Base-by-base conservation (phyloP, 2,888 invertebrate genomes). In the Plebejus argus region DNA sequence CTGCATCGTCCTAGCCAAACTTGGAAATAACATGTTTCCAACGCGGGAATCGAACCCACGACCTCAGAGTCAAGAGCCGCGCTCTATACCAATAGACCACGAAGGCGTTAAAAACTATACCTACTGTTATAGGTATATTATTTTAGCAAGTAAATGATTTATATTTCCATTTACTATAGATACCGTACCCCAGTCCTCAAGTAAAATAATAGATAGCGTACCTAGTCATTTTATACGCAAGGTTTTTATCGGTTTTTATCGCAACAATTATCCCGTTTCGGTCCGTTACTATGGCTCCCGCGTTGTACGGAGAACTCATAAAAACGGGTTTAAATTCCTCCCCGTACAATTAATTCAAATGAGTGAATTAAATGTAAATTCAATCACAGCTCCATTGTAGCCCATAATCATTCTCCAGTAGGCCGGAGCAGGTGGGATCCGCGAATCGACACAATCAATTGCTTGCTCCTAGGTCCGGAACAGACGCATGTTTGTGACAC, bases 361-460 rank as follows among this genome's bases (percentile, higher is more conserved):
- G 53, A 70, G 53, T 10, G 70, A 72, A 72, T 74, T 74, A 49
- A 49, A 74, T 74, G 74, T 74, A 74, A 74, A 74, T 74, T 28
- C 74, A 74, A 74, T 74, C 74, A 49, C 74, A 28, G 49, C 23
- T 53, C 74, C 74, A 74, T 49, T 74, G 74, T 74, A 28, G 18
- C 71, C 53, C 56, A 71, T 23, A 58, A 71, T 77, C 45, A 79
- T 79, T 70, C 35, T 53, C 80, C 78, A 80, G 84, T 81, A 83
- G 45, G 18, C 53, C 18, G 53, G 12, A 53, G 84, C 90, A 90
- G 90, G 89, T 90, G 90, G 84, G 82, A 83, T 84, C 80, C 82
- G 83, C 83, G 85, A 87, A 88, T 89, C 87, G 86, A 83, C 79
- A 82, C 85, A 85, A 89, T 90, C 89, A 89, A 90, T 89, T 88